Conservation (phyloP, 2,797 vertebrate species). For the Xerus rutilus region DNA sequence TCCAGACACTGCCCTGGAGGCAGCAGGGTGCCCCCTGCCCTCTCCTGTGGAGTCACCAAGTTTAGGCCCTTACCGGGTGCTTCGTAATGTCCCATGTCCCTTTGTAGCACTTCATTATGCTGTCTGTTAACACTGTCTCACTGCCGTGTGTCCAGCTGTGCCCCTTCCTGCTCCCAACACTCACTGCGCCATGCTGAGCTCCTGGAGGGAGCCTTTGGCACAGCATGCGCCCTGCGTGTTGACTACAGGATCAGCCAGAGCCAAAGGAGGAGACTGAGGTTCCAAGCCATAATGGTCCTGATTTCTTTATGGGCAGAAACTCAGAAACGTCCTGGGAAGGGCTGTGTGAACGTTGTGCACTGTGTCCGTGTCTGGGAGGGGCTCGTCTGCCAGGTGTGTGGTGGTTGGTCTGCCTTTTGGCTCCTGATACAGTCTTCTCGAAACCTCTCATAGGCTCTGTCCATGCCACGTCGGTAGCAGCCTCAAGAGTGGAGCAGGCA, state of each 20-base stretch:
- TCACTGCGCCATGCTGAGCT: not conserved
- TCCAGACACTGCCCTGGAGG: not conserved
- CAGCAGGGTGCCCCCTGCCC: no score
- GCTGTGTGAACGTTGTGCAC: slow-evolving; percentile 3
- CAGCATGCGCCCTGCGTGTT: slow-evolving; percentile 22
- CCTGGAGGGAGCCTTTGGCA: not conserved
- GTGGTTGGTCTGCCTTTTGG: not conserved
- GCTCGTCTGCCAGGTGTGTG: not conserved
- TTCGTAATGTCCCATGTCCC: not conserved
- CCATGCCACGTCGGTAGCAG: slow-evolving; percentile 97
- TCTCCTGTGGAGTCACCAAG: not conserved
- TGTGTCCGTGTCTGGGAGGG: slow-evolving; percentile 41
- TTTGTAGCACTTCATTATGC: not conserved
- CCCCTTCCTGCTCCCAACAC: not conserved
- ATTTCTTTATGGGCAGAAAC: not conserved
- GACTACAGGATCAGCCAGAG: not conserved
- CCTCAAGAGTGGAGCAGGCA: slow-evolving; percentile 98
- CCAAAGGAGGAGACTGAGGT: not conserved
- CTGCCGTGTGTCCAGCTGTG: not conserved
- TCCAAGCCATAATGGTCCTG: not conserved
- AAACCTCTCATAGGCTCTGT: slow-evolving; percentile 92
- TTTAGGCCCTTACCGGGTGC: not conserved
- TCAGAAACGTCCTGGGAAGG: not conserved
- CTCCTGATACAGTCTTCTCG: slow-evolving; percentile 39
- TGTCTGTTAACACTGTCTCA: not conserved